A percentile compares a stretch with the other conserved stretches of the same genome.
Conservation (phyloP, 2,888 invertebrate genomes). For the Epirrita christyi region DNA sequence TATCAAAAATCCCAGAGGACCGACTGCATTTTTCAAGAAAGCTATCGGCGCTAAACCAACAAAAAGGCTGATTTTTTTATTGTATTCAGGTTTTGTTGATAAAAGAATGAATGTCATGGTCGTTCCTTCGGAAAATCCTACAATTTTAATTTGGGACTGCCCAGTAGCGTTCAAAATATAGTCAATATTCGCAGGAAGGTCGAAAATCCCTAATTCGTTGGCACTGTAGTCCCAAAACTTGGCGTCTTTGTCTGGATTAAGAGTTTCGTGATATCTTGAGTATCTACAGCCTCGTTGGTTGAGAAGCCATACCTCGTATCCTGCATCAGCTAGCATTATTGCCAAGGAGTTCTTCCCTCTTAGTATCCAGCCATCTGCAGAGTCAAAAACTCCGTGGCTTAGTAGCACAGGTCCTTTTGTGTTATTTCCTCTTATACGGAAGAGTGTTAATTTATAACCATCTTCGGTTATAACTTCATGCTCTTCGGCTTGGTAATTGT, state of each 20-base stretch:
- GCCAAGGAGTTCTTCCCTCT: slow-evolving; percentile 48
- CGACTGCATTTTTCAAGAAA: slow-evolving; percentile 27
- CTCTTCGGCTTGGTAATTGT: slow-evolving; percentile 36
- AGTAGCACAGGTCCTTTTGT: slow-evolving; percentile 40
- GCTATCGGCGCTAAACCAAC: slow-evolving; percentile 39
- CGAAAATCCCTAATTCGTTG: slow-evolving; percentile 87
- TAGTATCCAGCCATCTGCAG: slow-evolving; percentile 46
- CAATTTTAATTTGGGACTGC: slow-evolving; percentile 79
- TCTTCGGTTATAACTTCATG: slow-evolving; percentile 49
- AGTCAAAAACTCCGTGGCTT: slow-evolving; percentile 48
- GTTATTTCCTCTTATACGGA: slow-evolving; percentile 42
- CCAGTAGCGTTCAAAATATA: slow-evolving; percentile 64
- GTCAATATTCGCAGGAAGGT: slow-evolving; percentile 86
- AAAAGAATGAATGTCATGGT: slow-evolving; percentile 80
- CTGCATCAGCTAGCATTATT: slow-evolving; percentile 38
- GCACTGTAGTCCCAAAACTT: slow-evolving; percentile 78
- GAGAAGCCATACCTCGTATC: slow-evolving; percentile 53
- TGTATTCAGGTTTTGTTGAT: slow-evolving; percentile 80
- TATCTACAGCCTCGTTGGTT: slow-evolving; percentile 72
- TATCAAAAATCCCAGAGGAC: slow-evolving; percentile 24
- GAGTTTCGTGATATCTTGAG: slow-evolving; percentile 79
- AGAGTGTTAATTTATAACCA: slow-evolving; percentile 49
- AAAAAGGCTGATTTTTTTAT: slow-evolving; percentile 75
- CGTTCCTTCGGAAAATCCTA: slow-evolving; percentile 88
- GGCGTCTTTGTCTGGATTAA: slow-evolving; percentile 47